phyloP scores from a whole-genome alignment of 2,113 vertebrate species.

The Notarius lentiginosus region DNA sequence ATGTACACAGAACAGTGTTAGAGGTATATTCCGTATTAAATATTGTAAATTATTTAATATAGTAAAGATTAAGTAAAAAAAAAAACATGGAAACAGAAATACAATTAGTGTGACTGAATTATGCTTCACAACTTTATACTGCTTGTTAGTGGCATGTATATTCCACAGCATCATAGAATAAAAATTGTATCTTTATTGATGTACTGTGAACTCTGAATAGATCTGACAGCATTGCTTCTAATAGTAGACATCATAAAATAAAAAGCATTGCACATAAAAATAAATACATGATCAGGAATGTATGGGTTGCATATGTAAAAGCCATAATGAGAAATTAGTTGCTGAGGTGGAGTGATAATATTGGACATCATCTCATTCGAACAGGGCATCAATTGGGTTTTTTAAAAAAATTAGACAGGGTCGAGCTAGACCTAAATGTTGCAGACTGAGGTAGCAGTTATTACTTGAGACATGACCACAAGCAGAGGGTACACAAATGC shows the following conservation, averaged over 20 bases:
- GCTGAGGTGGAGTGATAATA: background rate
- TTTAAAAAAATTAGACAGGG: background rate
- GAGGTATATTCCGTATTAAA: background rate
- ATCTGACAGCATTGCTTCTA: background rate
- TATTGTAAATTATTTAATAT: background rate
- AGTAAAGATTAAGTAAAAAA: background rate
- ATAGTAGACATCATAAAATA: background rate
- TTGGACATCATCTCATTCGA: background rate
- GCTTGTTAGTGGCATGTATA: background rate
- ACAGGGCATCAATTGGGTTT: background rate
- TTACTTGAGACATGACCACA: background rate
- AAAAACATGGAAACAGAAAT: background rate
- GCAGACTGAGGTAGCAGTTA: constrained; percentile 34
- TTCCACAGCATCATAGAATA: background rate
- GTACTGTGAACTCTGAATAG: background rate
- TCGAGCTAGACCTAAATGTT: constrained; percentile 9
- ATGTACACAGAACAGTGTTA: background rate
- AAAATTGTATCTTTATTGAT: background rate
- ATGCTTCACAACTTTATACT: background rate
- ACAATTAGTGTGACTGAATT: background rate
- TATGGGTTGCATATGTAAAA: background rate
- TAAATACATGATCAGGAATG: constrained; percentile 30
- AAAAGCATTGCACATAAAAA: background rate
- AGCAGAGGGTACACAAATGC: background rate
- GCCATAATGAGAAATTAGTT: background rate